Percentiles rank a stretch among this genome's conserved stretches.
These are phyloP conservation scores for Characodon lateralis DNA, from an alignment of 2,797 vertebrate genomes.

Conservation along the genomic window DNA sequence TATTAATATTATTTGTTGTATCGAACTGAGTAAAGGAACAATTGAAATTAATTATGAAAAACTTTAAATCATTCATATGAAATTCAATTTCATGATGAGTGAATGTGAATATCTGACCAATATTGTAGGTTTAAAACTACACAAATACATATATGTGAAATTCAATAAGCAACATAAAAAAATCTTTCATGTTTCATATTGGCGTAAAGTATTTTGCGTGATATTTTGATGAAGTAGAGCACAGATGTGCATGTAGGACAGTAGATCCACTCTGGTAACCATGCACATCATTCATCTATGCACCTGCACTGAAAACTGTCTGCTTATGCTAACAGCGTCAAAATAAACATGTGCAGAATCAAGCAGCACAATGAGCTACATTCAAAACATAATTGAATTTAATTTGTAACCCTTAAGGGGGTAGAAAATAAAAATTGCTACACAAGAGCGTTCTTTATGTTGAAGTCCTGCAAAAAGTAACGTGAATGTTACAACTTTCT, in stretches of 20 bases:
- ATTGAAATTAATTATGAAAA: background rate
- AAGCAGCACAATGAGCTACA: background rate
- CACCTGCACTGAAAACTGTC: constrained; percentile 42
- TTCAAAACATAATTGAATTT: background rate
- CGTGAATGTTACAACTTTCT: background rate
- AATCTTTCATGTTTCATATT: background rate
- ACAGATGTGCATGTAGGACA: constrained; percentile 48
- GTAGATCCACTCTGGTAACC: constrained; percentile 46
- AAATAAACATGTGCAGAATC: background rate
- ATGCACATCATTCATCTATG: constrained; percentile 8
- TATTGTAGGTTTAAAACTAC: background rate
- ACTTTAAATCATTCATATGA: background rate
- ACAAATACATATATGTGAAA: no score
- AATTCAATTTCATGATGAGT: background rate
- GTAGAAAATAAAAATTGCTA: no score
- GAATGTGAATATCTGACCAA: background rate
- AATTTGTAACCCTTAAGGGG: background rate
- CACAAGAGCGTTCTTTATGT: background rate
- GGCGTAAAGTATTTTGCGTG: background rate
- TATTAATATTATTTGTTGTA: background rate
- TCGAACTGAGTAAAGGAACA: background rate
- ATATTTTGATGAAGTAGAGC: constrained; percentile 37
- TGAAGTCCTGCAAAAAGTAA: background rate
- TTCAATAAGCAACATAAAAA: background rate
- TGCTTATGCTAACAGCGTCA: background rate